Percentiles rank a stretch among this genome's conserved stretches.
phyloP scores from a whole-genome alignment of 2,113 vertebrate genomes.

The Nothocercus julius region DNA sequence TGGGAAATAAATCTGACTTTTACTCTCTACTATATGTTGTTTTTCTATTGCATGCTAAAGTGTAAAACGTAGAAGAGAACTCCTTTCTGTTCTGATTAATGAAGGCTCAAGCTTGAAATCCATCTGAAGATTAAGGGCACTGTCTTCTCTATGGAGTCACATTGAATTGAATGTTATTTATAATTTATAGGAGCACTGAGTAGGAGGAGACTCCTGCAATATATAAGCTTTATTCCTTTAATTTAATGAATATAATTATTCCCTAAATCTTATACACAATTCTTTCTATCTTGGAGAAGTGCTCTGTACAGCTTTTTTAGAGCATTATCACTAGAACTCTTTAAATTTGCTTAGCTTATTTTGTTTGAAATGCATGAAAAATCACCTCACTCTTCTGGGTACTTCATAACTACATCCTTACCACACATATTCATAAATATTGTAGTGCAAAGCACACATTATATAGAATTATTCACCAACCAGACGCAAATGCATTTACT shows the following conservation, averaged over 20 bases:
- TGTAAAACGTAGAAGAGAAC: not conserved
- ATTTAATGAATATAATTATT: conserved; percentile 58
- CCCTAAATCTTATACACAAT: conserved; percentile 4
- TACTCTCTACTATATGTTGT: not conserved
- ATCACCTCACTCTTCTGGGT: not conserved
- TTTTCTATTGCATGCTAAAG: conserved; percentile 10
- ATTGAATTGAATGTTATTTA: conserved; percentile 53
- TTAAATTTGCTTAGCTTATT: not conserved
- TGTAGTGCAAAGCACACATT: not conserved
- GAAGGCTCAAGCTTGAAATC: conserved; percentile 25
- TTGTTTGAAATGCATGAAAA: not conserved
- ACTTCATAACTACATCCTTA: not conserved
- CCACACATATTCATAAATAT: not conserved
- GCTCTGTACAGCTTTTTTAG: not conserved
- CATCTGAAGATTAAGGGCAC: conserved; percentile 49
- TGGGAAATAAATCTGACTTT: not conserved
- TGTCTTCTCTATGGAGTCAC: conserved; percentile 34
- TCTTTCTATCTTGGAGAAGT: not conserved
- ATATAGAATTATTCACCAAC: not conserved
- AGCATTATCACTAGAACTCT: not conserved
- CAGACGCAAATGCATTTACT: not conserved
- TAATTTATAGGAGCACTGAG: conserved; percentile 51
- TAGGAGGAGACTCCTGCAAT: conserved; percentile 28
- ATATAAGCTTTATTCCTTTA: conserved; percentile 49
- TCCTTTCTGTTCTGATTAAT: conserved; percentile 28